Conservation (phyloP, 2,113 vertebrate genomes). For the Cavia porcellus region DNA sequence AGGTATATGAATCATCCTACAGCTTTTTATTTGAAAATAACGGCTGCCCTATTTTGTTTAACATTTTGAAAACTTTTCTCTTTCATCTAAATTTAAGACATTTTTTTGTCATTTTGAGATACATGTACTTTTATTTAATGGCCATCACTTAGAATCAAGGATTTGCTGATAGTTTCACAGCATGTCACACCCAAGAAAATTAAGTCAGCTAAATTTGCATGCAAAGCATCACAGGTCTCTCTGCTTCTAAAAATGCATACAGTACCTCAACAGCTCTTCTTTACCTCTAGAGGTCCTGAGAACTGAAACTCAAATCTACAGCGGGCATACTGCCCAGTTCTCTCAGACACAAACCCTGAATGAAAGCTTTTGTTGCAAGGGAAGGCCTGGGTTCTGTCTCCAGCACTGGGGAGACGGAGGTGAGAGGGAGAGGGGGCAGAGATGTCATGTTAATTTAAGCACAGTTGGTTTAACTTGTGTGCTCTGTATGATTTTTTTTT, state of each 20-base stretch:
- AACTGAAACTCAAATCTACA: slow-evolving; percentile 2
- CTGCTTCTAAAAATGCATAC: slow-evolving; percentile 59
- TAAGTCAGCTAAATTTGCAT: slow-evolving; percentile 53
- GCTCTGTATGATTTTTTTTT: neutral
- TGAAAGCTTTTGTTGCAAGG: neutral
- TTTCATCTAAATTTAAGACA: slow-evolving; percentile 27
- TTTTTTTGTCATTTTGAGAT: slow-evolving; percentile 19
- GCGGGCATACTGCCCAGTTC: neutral
- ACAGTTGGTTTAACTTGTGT: neutral
- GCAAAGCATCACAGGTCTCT: slow-evolving; percentile 13
- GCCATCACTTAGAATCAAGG: neutral
- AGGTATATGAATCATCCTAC: neutral
- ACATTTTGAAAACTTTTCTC: neutral
- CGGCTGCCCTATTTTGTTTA: slow-evolving; percentile 5
- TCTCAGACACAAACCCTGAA: slow-evolving; percentile 37
- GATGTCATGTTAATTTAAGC: neutral
- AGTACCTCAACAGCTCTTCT: neutral
- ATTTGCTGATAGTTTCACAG: slow-evolving; percentile 24
- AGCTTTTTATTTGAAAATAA: neutral
- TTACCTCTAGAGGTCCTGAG: neutral
- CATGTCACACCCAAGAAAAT: neutral
- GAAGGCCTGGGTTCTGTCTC: neutral
- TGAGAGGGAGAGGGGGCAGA: neutral
- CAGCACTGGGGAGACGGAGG: neutral
- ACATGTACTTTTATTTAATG: neutral